Percentiles rank a stretch among this genome's conserved stretches.
These are phyloP conservation scores for Illadopsis cleaveri DNA, from an alignment of 2,113 vertebrate genomes.

Conservation along the genomic window DNA sequence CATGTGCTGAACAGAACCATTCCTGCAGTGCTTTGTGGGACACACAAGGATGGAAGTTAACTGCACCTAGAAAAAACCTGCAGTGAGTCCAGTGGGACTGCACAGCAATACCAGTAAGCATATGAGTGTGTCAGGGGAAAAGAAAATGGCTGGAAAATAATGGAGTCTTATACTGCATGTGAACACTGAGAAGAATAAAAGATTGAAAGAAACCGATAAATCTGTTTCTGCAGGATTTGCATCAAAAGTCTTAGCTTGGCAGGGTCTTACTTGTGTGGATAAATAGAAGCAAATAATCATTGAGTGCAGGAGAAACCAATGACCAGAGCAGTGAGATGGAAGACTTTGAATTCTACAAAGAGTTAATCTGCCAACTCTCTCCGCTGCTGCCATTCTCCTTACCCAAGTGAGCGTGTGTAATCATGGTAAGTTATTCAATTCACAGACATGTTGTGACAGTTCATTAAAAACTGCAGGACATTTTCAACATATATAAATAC, in stretches of 20 bases:
- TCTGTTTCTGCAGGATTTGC: neutral
- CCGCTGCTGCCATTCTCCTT: neutral
- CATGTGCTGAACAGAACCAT: neutral
- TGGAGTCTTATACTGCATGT: neutral
- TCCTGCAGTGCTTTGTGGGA: neutral
- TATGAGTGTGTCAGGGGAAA: neutral
- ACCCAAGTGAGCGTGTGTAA: rapidly evolving
- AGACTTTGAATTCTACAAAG: neutral
- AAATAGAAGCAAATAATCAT: neutral
- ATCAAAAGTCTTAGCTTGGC: neutral
- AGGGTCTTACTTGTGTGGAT: neutral
- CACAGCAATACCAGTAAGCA: neutral
- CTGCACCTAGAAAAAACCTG: neutral
- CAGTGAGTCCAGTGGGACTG: neutral
- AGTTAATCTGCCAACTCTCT: neutral
- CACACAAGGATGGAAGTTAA: neutral
- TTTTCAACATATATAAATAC: neutral
- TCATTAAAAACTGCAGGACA: neutral
- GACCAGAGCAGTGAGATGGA: no score
- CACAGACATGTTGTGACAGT: neutral
- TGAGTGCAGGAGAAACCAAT: neutral
- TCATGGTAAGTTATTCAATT: neutral
- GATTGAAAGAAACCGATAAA: neutral
- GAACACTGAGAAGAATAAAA: neutral
- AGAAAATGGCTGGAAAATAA: neutral